These are phyloP conservation scores for Chionomys nivalis DNA, from an alignment of 2,113 vertebrate genomes.

Conservation along the genomic window DNA sequence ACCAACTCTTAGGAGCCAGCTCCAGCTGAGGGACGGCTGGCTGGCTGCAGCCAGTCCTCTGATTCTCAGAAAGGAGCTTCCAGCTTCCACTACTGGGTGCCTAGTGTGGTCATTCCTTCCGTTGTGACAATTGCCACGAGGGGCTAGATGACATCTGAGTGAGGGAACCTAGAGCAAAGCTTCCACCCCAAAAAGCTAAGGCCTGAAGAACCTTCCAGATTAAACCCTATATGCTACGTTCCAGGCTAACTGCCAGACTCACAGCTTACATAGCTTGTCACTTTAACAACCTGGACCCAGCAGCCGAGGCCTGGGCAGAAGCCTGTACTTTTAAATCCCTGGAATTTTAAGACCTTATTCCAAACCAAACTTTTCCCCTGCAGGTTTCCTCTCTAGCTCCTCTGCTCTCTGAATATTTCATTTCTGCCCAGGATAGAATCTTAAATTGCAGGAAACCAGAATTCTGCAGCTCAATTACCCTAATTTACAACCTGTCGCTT, in stretches of 20 bases:
- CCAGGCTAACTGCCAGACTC: background rate
- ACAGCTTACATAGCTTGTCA: background rate
- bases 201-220: background rate
- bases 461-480: slow-evolving; percentile 37
- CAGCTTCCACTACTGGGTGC: background rate
- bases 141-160: background rate
- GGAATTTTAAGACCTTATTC: background rate
- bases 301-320: background rate
- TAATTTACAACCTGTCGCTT: background rate
- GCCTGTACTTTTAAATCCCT: background rate
- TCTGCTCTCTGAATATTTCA: slow-evolving; percentile 67
- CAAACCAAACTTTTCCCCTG: background rate
- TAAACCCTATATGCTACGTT: background rate
- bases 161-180: background rate
- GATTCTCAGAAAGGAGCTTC: background rate
- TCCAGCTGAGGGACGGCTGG: accelerated
- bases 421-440: slow-evolving; percentile 26
- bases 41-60: background rate
- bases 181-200: background rate
- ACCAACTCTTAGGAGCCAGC: accelerated
- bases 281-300: background rate
- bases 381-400: slow-evolving; percentile 25
- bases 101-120: background rate
- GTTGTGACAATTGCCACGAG: background rate
- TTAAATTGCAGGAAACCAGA: slow-evolving; percentile 45